Conservation (phyloP, 2,113 vertebrate genomes). For the Erinaceus europaeus region DNA sequence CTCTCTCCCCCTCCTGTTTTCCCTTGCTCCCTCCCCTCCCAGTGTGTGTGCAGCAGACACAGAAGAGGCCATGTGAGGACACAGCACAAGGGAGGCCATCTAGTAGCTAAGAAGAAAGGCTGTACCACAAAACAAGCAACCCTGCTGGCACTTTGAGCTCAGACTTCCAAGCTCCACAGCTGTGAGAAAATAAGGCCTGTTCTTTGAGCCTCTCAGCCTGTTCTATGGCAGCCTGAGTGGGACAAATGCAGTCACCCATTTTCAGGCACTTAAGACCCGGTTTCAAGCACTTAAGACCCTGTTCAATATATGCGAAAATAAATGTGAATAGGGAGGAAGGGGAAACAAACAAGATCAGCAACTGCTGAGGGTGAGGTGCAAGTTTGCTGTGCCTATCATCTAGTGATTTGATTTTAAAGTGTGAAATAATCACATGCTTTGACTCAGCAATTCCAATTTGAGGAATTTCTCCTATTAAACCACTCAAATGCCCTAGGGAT, state of each 20-base stretch:
- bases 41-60: background rate
- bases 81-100: background rate
- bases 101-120: background rate
- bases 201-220: background rate
- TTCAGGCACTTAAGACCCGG: constrained; percentile 16
- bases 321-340: background rate
- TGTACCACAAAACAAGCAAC: background rate
- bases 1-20: background rate
- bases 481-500: constrained; percentile 1
- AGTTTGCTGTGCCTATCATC: background rate
- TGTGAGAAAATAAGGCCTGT: background rate
- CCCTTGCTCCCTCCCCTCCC: background rate
- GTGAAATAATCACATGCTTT: constrained; percentile 9
- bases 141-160: background rate
- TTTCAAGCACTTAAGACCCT: constrained; percentile 22
- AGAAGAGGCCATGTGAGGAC: background rate
- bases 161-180: background rate
- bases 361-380: background rate
- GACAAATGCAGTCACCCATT: background rate
- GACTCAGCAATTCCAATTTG: constrained; percentile 12
- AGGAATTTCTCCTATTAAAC: constrained; percentile 28
- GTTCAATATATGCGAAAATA: background rate
- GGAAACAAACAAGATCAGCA: background rate
- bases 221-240: background rate
- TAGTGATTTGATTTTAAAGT: background rate